Base-by-base conservation (phyloP, 2,797 vertebrate genomes). In the Tenualosa thibaudeaui region DNA sequence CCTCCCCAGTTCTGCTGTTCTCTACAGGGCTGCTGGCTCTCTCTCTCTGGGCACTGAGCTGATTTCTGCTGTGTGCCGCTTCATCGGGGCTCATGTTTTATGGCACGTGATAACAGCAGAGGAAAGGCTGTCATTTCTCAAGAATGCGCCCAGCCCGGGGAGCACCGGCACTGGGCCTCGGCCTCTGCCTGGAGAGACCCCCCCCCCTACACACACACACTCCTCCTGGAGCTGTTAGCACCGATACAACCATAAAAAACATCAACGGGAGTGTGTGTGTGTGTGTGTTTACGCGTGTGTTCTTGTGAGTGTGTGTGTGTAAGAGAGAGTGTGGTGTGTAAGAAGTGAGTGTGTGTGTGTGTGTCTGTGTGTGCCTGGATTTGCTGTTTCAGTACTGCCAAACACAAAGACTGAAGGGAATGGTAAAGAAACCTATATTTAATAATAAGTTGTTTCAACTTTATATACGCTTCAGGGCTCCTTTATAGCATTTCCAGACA, bases 121-220 rank as follows among this genome's bases (percentile, higher is more conserved):
- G 91, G 87, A 89, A 89, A 89, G 88, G 84, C 89, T 91, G 90
- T 93, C 89, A 93, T 93, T 93, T 93, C 8, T 85, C 89, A 94
- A 93, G 90, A 89, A 93, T 90, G 91, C 84, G 85, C 90, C 87
- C 87, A 90, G 83, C 88, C 89, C 87, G 85, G 62, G 91, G 89
- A 89, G 90, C 58, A 62, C 58, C 22, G 58, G 8, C 58, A 8
- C 58, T 51, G 26, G 31, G 12, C 62, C 62, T 26, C 62, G 3
- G 8, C 9, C 24, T 2, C 62, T 31, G 65, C 10, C 87, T 75
- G 58, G 19, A 86, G 82, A 87, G 7, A 49, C 46, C 46, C 51
- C 65, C 82, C 71, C 85, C 81, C 49, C 84, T 84, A 68, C 50
- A 9, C 9, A 46, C 50, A 51, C 50, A 46, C 50, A 2, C 50